These are phyloP conservation scores for Channa striata DNA, from an alignment of 2,797 vertebrate genomes.

Conservation along the genomic window DNA sequence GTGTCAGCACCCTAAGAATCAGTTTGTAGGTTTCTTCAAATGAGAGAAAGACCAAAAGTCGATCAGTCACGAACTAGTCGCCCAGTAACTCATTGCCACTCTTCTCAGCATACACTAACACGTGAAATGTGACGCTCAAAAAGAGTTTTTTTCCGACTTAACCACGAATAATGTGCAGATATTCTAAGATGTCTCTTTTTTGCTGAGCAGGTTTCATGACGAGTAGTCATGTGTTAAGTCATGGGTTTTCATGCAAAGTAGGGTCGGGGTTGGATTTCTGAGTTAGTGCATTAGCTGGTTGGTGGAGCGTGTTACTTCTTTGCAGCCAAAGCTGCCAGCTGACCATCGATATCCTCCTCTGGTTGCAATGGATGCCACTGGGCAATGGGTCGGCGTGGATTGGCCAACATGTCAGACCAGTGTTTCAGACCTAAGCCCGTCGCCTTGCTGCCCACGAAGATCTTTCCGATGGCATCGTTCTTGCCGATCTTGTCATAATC, in stretches of 20 bases:
- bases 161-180: slow-evolving; percentile 65
- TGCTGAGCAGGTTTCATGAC: slow-evolving; percentile 75
- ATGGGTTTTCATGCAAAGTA: slow-evolving; percentile 84
- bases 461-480: slow-evolving; percentile 98
- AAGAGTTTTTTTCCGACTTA: slow-evolving; percentile 52
- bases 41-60: slow-evolving; percentile 65
- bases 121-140: slow-evolving; percentile 69
- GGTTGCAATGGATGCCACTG: slow-evolving; percentile 97
- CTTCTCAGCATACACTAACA: slow-evolving; percentile 56
- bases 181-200: slow-evolving; percentile 76
- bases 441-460: slow-evolving; percentile 95
- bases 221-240: slow-evolving; percentile 68
- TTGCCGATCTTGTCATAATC: slow-evolving; percentile 99
- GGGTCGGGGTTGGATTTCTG: slow-evolving; percentile 58
- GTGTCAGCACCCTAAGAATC: slow-evolving; percentile 73
- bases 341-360: slow-evolving; percentile 94
- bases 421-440: slow-evolving; percentile 93
- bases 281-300: slow-evolving; percentile 76
- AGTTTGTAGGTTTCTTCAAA: slow-evolving; percentile 64
- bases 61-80: slow-evolving; percentile 57
- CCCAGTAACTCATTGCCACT: slow-evolving; percentile 50
- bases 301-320: slow-evolving; percentile 89
- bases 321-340: slow-evolving; percentile 88
- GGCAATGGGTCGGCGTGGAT: slow-evolving; percentile 95
- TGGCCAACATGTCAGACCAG: slow-evolving; percentile 98